Conservation (phyloP, 2,888 invertebrate species). For the Xylota segnis region DNA sequence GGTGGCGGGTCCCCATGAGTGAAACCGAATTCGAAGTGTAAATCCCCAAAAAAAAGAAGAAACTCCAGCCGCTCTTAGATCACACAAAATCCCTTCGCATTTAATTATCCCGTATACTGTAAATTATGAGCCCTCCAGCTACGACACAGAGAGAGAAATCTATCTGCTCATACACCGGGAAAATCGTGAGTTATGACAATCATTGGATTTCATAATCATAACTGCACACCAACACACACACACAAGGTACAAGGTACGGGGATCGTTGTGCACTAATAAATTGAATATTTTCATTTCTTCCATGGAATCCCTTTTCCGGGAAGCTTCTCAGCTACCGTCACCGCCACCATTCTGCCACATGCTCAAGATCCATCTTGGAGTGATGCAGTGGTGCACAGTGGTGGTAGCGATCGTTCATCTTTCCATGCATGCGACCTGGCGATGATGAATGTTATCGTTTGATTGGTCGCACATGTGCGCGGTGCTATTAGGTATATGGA, state of each 20-base stretch:
- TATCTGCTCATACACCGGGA: slow-evolving; percentile 64
- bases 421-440: slow-evolving; percentile 49
- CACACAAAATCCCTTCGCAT: slow-evolving; percentile 59
- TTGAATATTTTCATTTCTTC: slow-evolving; percentile 70
- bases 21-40: no score
- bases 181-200: slow-evolving; percentile 77
- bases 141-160: slow-evolving; percentile 49
- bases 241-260: slow-evolving; percentile 47
- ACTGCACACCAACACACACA: no score
- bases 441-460: slow-evolving; percentile 75
- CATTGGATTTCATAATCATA: slow-evolving; percentile 76
- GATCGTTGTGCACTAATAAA: slow-evolving; percentile 61
- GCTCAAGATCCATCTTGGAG: slow-evolving; percentile 61
- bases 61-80: slow-evolving; percentile 29
- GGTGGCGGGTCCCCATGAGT: no score
- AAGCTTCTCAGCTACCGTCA: slow-evolving; percentile 30
- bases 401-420: slow-evolving; percentile 50
- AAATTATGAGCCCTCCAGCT: slow-evolving; percentile 63
- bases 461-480: slow-evolving; percentile 77
- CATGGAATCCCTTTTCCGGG: slow-evolving; percentile 73
- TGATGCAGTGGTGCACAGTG: neutral
- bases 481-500: slow-evolving; percentile 62
- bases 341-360: slow-evolving; percentile 43
- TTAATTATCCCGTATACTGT: slow-evolving; percentile 71
- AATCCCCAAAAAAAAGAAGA: slow-evolving; percentile 12